Conservation (phyloP, 2,888 invertebrate genomes). For the Synanthedon myopaeformis region DNA sequence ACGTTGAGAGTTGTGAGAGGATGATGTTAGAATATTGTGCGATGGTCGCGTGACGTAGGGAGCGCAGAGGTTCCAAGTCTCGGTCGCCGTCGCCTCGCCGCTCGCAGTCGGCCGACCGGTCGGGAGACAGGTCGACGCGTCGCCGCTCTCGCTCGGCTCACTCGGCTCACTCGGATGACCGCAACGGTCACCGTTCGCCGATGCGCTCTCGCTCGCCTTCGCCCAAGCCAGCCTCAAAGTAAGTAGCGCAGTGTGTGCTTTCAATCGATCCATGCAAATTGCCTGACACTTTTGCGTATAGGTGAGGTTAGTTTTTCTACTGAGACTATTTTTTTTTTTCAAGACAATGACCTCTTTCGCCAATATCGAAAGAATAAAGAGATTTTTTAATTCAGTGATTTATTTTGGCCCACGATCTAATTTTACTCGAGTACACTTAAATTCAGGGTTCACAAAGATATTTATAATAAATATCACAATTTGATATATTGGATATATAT, state of each 20-base stretch:
- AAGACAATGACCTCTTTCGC: too few species aligned
- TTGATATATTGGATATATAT: too few species aligned
- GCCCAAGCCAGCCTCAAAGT: slow-evolving; percentile 45
- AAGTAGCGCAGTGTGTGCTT: slow-evolving; percentile 35
- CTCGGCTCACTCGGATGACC: slow-evolving; percentile 9
- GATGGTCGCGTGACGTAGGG: slow-evolving; percentile 28
- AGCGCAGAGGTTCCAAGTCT: slow-evolving; percentile 48
- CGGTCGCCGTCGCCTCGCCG: slow-evolving; percentile 10
- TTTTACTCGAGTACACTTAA: too few species aligned
- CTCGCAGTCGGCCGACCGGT: slow-evolving; percentile 36
- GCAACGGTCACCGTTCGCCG: slow-evolving; percentile 18
- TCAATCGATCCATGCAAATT: slow-evolving; percentile 19
- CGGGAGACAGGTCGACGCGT: slow-evolving; percentile 28
- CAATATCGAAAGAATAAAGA: too few species aligned
- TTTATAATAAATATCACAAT: too few species aligned
- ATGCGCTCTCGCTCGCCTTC: slow-evolving; percentile 64
- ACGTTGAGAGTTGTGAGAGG: neutral
- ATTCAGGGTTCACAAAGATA: too few species aligned
- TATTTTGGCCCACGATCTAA: too few species aligned
- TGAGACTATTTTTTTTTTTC: neutral
- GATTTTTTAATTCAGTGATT: too few species aligned
- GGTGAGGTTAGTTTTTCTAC: slow-evolving; percentile 25
- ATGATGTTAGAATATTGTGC: neutral
- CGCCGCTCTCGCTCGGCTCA: slow-evolving; percentile 21
- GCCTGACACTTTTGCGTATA: slow-evolving; percentile 28